Evolutionary conservation across 2,113 vertebrate species (phyloP).

Genomic region (Sinocyclocheilus rhinocerous): DNA sequence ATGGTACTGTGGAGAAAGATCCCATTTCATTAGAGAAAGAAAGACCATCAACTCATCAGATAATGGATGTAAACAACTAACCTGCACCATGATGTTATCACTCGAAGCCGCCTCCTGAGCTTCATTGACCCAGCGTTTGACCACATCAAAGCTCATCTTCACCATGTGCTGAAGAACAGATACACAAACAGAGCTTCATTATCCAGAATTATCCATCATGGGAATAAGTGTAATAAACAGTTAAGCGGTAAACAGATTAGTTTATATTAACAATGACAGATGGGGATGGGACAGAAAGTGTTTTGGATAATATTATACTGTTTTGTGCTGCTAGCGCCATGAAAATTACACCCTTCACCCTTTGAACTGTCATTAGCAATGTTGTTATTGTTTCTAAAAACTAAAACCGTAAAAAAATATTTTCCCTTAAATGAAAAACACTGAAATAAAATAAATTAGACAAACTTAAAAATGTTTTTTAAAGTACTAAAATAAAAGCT

Average conservation of each 20-base stretch:
- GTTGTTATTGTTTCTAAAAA: too few relatives aligned
- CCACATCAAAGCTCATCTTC: conserved; percentile 94
- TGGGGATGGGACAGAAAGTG: too few relatives aligned
- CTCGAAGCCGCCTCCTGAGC: conserved; percentile 97
- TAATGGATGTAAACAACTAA: conserved; percentile 60
- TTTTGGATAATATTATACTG: too few relatives aligned
- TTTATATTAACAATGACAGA: too few relatives aligned
- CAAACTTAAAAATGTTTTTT: too few relatives aligned
- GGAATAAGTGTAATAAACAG: not conserved
- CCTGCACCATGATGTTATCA: conserved; percentile 98
- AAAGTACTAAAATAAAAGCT: too few relatives aligned
- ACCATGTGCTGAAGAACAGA: conserved; percentile 87
- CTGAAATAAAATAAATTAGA: too few relatives aligned
- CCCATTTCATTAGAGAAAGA: not conserved
- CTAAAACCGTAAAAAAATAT: too few relatives aligned
- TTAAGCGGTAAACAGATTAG: not conserved
- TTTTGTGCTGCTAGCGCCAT: too few relatives aligned
- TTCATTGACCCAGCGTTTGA: conserved; percentile 98
- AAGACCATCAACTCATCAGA: not conserved
- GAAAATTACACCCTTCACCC: too few relatives aligned
- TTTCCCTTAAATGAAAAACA: too few relatives aligned
- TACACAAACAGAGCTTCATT: not conserved
- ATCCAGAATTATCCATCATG: not conserved
- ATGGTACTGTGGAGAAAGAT: conserved; percentile 82
- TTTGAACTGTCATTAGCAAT: too few relatives aligned